Percentiles rank a stretch among this genome's conserved stretches.
Evolutionary conservation across 2,888 invertebrate species (phyloP).

Genomic region (Chorisops tibialis): DNA sequence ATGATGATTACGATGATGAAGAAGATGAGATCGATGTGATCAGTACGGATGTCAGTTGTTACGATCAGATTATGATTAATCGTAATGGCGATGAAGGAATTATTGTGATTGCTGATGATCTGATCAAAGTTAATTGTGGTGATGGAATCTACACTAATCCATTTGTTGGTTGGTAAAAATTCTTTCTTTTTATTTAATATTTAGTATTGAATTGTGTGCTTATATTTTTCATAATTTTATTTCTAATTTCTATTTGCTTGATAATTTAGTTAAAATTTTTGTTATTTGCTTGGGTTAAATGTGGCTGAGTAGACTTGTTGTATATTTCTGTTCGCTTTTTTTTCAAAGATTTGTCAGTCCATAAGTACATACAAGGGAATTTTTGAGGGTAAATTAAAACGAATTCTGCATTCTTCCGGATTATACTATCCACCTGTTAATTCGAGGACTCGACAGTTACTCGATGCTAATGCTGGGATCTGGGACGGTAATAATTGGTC

Average conservation of each 20-base stretch:
- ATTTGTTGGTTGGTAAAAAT: slow-evolving; percentile 51
- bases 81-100: slow-evolving; percentile 41
- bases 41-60: slow-evolving; percentile 51
- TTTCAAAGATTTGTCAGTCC: too few relatives aligned
- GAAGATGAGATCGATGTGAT: slow-evolving; percentile 47
- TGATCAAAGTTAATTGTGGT: slow-evolving; percentile 41
- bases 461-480: too few relatives aligned
- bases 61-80: slow-evolving; percentile 43
- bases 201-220: slow-evolving; percentile 1
- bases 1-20: slow-evolving; percentile 50
- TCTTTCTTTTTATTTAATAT: background rate
- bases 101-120: slow-evolving; percentile 45
- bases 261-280: background rate
- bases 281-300: background rate
- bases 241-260: slow-evolving; percentile 3
- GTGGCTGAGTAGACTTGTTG: too few relatives aligned
- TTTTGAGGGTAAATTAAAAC: too few relatives aligned
- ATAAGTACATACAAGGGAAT: too few relatives aligned
- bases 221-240: slow-evolving; percentile 19
- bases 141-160: slow-evolving; percentile 53
- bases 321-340: too few relatives aligned
- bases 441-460: too few relatives aligned
- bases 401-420: too few relatives aligned
- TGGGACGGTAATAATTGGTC: too few relatives aligned
- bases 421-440: too few relatives aligned